A percentile compares a stretch with the other conserved stretches of the same genome.
Conservation (phyloP, 1,140 invertebrate species). For the Aricia agestis region DNA sequence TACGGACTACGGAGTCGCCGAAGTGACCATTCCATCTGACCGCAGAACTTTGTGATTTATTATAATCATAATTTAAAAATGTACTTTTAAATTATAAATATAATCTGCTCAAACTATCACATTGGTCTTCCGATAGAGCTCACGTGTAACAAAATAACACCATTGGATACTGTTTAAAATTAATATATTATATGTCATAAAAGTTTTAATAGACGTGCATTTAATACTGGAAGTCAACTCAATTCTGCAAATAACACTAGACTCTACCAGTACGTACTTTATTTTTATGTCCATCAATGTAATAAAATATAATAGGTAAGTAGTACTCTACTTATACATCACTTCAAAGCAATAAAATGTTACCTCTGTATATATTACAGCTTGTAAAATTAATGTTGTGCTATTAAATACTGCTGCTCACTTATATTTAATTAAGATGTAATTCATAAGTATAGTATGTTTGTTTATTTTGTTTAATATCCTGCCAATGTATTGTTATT, state of each 20-base stretch:
- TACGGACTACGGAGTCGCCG: slow-evolving; percentile 6
- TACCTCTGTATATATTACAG: slow-evolving; percentile 4
- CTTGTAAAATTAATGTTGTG: slow-evolving; percentile 3
- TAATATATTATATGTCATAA: neutral
- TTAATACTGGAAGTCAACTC: neutral
- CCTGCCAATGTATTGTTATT: neutral
- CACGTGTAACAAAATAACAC: slow-evolving; percentile 24
- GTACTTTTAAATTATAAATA: slow-evolving; percentile 6
- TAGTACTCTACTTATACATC: neutral
- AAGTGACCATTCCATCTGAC: slow-evolving; percentile 21
- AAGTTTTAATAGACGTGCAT: slow-evolving; percentile 1
- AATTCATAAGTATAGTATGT: neutral
- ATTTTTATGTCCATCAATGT: neutral
- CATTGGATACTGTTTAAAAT: slow-evolving; percentile 21
- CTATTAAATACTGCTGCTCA: slow-evolving; percentile 10
- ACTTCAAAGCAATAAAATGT: neutral
- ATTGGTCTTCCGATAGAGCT: slow-evolving; percentile 66
- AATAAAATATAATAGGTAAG: neutral
- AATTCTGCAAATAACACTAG: neutral
- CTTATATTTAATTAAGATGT: slow-evolving; percentile 6
- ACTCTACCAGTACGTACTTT: neutral
- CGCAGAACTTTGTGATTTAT: slow-evolving; percentile 19
- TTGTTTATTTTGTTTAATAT: neutral
- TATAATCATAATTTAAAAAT: slow-evolving; percentile 15
- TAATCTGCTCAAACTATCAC: slow-evolving; percentile 56